Conservation (phyloP, 2,888 invertebrate species). For the Psylliodes chrysocephalus region DNA sequence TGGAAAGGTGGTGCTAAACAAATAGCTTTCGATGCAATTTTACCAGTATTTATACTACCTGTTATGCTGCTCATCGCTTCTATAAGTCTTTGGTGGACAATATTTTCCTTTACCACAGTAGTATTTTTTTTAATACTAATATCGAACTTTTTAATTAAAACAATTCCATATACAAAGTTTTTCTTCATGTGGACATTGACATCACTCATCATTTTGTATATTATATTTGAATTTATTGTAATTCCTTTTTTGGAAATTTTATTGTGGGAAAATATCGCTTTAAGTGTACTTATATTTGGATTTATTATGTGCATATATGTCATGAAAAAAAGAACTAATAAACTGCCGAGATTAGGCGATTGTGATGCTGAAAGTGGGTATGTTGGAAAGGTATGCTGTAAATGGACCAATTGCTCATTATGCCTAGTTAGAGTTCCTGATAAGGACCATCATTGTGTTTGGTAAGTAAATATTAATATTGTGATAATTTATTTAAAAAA, state of each 20-base stretch:
- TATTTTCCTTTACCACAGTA: slow-evolving; percentile 56
- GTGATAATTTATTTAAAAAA: too few species aligned
- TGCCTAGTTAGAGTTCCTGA: slow-evolving; percentile 85
- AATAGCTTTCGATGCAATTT: slow-evolving; percentile 65
- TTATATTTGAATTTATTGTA: slow-evolving; percentile 77
- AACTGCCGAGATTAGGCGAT: slow-evolving; percentile 52
- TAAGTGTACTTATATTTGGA: slow-evolving; percentile 66
- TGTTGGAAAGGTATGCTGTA: slow-evolving; percentile 69
- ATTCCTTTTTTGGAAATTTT: slow-evolving; percentile 78
- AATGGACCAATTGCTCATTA: slow-evolving; percentile 82
- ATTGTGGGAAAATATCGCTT: slow-evolving; percentile 71
- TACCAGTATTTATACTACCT: slow-evolving; percentile 67
- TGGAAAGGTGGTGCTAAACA: slow-evolving; percentile 71
- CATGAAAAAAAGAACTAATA: slow-evolving; percentile 53
- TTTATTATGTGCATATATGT: slow-evolving; percentile 64
- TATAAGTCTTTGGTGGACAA: slow-evolving; percentile 63
- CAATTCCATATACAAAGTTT: slow-evolving; percentile 71
- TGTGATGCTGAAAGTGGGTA: slow-evolving; percentile 60
- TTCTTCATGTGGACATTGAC: slow-evolving; percentile 80
- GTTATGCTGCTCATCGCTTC: slow-evolving; percentile 65
- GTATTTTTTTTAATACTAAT: slow-evolving; percentile 54
- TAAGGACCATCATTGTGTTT: slow-evolving; percentile 83
- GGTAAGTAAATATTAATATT: slow-evolving; percentile 69
- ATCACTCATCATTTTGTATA: slow-evolving; percentile 73
- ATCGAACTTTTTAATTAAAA: slow-evolving; percentile 54